Percentiles rank a stretch among this genome's conserved stretches.
phyloP scores from a whole-genome alignment of 1,140 invertebrate species.

The Fopius arisanus region DNA sequence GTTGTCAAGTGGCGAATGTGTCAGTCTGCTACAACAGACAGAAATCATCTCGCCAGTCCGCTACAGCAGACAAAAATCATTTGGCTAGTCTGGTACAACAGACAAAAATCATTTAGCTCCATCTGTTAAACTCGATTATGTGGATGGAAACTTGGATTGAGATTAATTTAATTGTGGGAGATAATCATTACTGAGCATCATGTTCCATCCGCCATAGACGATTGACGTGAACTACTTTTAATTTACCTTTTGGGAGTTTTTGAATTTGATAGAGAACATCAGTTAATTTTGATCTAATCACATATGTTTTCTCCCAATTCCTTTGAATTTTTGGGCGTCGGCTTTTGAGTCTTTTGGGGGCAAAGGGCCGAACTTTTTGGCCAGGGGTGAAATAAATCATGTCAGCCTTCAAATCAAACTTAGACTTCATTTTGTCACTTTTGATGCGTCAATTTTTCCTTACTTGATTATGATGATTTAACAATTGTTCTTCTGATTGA shows the following conservation, averaged over 20 bases:
- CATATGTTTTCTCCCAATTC: not conserved
- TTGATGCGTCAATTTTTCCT: not conserved
- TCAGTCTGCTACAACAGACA: too few species aligned
- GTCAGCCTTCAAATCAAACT: slow-evolving; percentile 18
- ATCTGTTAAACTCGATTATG: too few species aligned
- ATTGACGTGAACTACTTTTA: slow-evolving; percentile 22
- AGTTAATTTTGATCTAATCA: too few species aligned
- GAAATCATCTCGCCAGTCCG: too few species aligned
- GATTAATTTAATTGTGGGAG: too few species aligned
- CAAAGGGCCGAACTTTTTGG: slow-evolving; percentile 25
- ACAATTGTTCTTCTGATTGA: not conserved
- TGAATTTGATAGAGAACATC: too few species aligned
- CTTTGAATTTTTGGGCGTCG: slow-evolving; percentile 14
- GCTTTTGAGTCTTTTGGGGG: slow-evolving; percentile 20
- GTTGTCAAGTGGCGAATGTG: too few species aligned
- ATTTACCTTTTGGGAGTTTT: not conserved
- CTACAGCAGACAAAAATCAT: too few species aligned
- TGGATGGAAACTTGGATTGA: too few species aligned
- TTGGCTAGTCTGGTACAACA: too few species aligned
- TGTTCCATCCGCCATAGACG: not conserved
- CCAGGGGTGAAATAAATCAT: slow-evolving; percentile 16
- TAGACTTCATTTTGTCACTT: slow-evolving; percentile 18
- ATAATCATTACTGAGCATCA: too few species aligned
- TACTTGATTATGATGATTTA: not conserved
- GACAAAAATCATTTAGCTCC: too few species aligned